Evolutionary conservation across 1,140 invertebrate species (phyloP).

Genomic region (Samia ricini): DNA sequence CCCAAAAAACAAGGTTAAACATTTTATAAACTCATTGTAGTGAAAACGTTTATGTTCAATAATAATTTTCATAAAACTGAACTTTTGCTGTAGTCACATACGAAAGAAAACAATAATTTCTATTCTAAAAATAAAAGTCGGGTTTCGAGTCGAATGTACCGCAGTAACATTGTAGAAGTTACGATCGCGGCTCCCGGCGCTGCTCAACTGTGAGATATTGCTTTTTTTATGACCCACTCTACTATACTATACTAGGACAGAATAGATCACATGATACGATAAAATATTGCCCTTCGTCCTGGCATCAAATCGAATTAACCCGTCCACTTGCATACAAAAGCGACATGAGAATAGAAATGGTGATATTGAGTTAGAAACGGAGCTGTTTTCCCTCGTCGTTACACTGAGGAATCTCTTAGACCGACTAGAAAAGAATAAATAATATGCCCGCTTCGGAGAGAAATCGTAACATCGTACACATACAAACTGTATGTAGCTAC

Average conservation of each 20-base stretch:
- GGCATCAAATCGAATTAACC: constrained; percentile 73
- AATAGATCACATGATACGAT: constrained; percentile 76
- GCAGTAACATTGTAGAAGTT: constrained; percentile 73
- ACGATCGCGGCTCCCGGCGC: constrained; percentile 62
- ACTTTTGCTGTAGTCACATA: constrained; percentile 1
- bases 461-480: too few species aligned
- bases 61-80: not conserved
- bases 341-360: constrained; percentile 68
- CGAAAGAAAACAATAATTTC: constrained; percentile 35
- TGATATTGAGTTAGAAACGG: constrained; percentile 57
- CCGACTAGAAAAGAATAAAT: constrained; percentile 25
- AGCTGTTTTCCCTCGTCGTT: constrained; percentile 53
- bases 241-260: constrained; percentile 74
- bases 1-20: not conserved
- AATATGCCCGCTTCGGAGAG: constrained; percentile 20
- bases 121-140: constrained; percentile 47
- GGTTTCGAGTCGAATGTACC: constrained; percentile 44
- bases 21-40: too few species aligned
- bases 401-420: constrained; percentile 38
- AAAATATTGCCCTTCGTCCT: constrained; percentile 70
- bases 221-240: constrained; percentile 75
- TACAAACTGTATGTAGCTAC: too few species aligned
- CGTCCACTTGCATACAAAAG: constrained; percentile 73
- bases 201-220: constrained; percentile 75
- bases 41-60: not conserved